Evolutionary conservation across 2,888 invertebrate genomes (phyloP), one percentile per base, ranked within the genome.

Genomic region (Spisula solida): DNA sequence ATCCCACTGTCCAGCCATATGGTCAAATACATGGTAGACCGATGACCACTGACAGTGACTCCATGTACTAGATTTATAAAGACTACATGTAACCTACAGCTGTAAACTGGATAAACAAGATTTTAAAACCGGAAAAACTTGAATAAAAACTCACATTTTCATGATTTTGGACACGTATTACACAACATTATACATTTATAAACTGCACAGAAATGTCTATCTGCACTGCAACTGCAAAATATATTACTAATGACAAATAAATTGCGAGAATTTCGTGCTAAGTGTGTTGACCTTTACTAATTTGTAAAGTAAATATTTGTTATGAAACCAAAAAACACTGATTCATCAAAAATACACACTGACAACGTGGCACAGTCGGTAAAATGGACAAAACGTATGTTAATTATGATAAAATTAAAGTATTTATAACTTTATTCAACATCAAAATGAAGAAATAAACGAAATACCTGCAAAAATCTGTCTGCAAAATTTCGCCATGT

Each of bases 401-500:
- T 14, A 20, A 60, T n/a, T 6, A 60, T 60, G 8, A 18, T 25
- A 20, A 25, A 60, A 12, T 6, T 25, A 60, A 25, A n/a, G 2
- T 41, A 8, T 75, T 31, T 31, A 31, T 0, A 6, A 31, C 41
- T 14, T 29, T 29, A 48, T 1, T 56, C 20, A 41, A 18, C 2
- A 48, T 31, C 1, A 56, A 51, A 84, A 41, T 25, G 29, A 60
- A 85, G 20, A 48, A 60, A 86, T 41, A 48, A 80, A 31, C 29
- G 12, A 18, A 56, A 56, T 81, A 86, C 86, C 86, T 66, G 66
- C n/a, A 31, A 86, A 86, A 86, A 86, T 86, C 80, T 86, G 80
- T 80, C 86, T 80, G 80, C 66, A 81, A 5, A 86, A 41, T 48
- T 86, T 86, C n/a, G 86, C 81, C 86, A 86, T 86, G 66, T 85